Evolutionary conservation across 2,888 invertebrate genomes (phyloP).

Genomic region (Pheosia gnoma): DNA sequence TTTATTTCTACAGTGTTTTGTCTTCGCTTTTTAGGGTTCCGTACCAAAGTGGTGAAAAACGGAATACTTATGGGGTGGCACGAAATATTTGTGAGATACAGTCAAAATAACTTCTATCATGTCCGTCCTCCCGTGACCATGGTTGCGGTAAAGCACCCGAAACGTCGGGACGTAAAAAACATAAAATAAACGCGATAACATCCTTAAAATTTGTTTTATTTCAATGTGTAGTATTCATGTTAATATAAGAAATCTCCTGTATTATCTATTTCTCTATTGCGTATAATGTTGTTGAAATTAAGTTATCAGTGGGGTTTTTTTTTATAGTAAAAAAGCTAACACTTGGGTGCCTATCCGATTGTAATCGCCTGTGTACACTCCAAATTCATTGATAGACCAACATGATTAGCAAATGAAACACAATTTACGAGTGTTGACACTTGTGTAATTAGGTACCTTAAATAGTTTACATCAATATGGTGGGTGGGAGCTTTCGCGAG

Average conservation of each 20-base stretch:
- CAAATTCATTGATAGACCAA: conserved; percentile 16
- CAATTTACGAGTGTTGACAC: conserved; percentile 20
- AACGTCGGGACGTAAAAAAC: not conserved
- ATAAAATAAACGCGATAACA: not conserved
- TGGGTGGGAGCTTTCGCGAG: conserved; percentile 26
- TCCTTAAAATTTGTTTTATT: too few species aligned
- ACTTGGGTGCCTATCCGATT: too few species aligned
- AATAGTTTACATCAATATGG: conserved; percentile 25
- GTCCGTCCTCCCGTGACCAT: not conserved
- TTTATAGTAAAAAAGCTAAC: too few species aligned
- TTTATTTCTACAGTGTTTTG: conserved; percentile 1
- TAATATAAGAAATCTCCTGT: too few species aligned
- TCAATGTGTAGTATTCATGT: too few species aligned
- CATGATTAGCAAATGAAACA: conserved; percentile 10
- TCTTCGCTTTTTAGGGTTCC: too few species aligned
- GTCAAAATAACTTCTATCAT: conserved; percentile 21
- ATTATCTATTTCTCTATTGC: too few species aligned
- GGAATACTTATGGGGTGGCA: too few species aligned
- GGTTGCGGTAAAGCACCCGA: too few species aligned
- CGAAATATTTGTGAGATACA: conserved; percentile 14
- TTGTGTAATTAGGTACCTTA: conserved; percentile 18
- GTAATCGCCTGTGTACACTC: not conserved
- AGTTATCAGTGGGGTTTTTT: too few species aligned
- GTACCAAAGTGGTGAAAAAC: too few species aligned
- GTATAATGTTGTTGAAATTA: too few species aligned